phyloP scores from a whole-genome alignment of 2,888 invertebrate species.

The Muschampia plurimacula region DNA sequence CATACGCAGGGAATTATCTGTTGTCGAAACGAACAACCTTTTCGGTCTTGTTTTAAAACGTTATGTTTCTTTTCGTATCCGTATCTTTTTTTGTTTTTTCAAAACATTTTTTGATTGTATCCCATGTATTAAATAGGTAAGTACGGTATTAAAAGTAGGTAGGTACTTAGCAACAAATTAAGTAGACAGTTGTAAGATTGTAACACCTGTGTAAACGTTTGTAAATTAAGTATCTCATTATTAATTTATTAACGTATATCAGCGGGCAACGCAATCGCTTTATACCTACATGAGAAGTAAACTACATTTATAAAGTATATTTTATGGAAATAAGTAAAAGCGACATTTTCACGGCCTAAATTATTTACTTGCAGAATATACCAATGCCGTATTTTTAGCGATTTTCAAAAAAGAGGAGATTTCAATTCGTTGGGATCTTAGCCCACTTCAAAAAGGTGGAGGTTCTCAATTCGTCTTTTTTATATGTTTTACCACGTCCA shows the following conservation, averaged over 20 bases:
- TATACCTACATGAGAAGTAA: background rate
- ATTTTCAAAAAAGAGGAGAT: too few relatives aligned
- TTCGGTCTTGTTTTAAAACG: background rate
- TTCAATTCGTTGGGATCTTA: too few relatives aligned
- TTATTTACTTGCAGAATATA: too few relatives aligned
- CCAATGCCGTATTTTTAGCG: too few relatives aligned
- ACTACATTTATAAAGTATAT: too few relatives aligned
- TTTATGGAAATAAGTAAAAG: too few relatives aligned
- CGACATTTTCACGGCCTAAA: too few relatives aligned
- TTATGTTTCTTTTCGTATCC: background rate
- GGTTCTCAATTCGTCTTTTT: too few relatives aligned
- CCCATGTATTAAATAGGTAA: background rate
- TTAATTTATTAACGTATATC: background rate
- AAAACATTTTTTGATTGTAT: background rate
- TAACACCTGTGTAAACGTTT: constrained; percentile 5
- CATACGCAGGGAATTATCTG: background rate
- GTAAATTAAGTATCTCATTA: constrained; percentile 4
- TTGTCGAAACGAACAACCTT: constrained; percentile 1
- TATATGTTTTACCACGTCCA: too few relatives aligned
- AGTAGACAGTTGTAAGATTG: background rate
- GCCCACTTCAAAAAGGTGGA: too few relatives aligned
- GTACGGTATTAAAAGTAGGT: background rate
- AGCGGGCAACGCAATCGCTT: background rate
- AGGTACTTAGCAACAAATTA: background rate
- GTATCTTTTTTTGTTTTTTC: background rate